Base-by-base conservation (phyloP, 2,113 vertebrate genomes). In the Ctenomys sociabilis region DNA sequence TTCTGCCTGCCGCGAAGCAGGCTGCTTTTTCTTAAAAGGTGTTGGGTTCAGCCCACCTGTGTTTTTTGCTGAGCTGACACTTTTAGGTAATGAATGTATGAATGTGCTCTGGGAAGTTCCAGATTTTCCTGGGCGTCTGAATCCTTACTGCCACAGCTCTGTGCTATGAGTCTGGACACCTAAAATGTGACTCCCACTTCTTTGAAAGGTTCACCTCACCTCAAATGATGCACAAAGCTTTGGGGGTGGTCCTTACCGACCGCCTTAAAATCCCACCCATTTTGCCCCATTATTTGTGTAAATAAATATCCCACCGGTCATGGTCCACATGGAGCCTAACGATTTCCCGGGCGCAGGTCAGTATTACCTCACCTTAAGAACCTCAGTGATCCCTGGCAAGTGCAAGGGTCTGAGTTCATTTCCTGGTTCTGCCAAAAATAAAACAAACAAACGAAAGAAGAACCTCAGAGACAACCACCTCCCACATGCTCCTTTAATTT, bases 31-130 rank as follows among this genome's bases (percentile, higher is more conserved):
- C 83, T 85, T 94, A 49, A 77, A 61, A 94, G 93, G 72, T 82
- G 77, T 26, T 88, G 73, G 9, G 5, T 43, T 83, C 54, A 89
- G 52, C 14, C 21, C 13, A 64, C n/a, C 40, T 77, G 24, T 5
- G 49, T 7, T 93, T 94, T 97, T 61, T 49, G 43, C 52, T n/a
- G 17, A 77, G 40, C 66, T 70, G 35, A 86, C 49, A 89, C 52
- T 73, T 93, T 61, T 54, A 70, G 64, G 40, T 68, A 85, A 32
- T 63, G 32, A 63, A 90, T 0, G 3, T 21, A n/a, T 52, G 61
- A 70, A 52, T 77, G 45, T 21, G 21, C 75, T 75, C 84, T 52
- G 73, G 40, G 68, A 91, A 21, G 17, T 28, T 59, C 21, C 61
- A 68, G 7, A 22, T 43, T 61, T 35, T 37, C 45, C 64, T 78